phyloP scores from a whole-genome alignment of 2,797 vertebrate species.

The Danionella dracula region DNA sequence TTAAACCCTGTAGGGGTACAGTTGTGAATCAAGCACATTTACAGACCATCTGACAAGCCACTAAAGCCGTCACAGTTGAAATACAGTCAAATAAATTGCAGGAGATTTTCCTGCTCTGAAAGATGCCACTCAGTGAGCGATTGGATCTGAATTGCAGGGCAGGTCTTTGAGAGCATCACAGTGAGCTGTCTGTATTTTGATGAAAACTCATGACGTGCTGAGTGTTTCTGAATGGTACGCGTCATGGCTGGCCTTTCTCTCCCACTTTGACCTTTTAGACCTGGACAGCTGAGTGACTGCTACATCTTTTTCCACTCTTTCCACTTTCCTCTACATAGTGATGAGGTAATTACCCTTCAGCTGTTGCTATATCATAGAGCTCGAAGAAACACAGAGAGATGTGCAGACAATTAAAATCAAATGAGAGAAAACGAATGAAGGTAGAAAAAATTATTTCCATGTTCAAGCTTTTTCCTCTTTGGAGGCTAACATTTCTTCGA shows the following conservation, averaged over 20 bases:
- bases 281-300: slow-evolving; percentile 25
- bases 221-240: slow-evolving; percentile 26
- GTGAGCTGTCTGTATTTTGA: slow-evolving; percentile 26
- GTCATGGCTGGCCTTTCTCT: slow-evolving; percentile 26
- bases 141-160: slow-evolving; percentile 16
- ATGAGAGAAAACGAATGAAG: neutral
- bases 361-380: slow-evolving; percentile 9
- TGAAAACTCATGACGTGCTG: slow-evolving; percentile 25
- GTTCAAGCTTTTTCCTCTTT: neutral
- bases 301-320: slow-evolving; percentile 25
- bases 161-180: slow-evolving; percentile 13
- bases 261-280: slow-evolving; percentile 27
- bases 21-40: no score
- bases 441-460: slow-evolving; percentile 2
- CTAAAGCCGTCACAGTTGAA: neutral
- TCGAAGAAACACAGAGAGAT: neutral
- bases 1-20: no score
- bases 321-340: slow-evolving; percentile 12
- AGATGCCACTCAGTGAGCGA: slow-evolving; percentile 9
- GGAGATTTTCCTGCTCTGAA: neutral
- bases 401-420: neutral
- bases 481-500: slow-evolving; percentile 2
- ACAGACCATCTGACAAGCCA: neutral
- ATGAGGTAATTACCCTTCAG: slow-evolving; percentile 29
- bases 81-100: neutral